Evolutionary conservation across 2,888 invertebrate species (phyloP), one percentile per base, ranked within the genome.

Genomic region (Stenichneumon culpator): DNA sequence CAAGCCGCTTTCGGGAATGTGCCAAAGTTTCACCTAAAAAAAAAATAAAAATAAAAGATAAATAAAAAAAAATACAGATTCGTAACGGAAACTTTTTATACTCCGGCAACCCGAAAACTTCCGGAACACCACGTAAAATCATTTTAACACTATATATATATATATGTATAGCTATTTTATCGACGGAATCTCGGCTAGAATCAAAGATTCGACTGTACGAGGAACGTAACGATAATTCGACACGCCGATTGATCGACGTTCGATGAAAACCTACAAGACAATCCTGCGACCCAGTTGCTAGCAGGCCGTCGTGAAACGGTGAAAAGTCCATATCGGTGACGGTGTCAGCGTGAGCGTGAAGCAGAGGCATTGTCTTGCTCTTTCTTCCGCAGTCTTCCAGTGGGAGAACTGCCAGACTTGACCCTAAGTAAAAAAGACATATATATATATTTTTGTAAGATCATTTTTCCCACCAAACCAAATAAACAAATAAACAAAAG

Each of bases 281-380:
- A 94, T 98, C 98, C 94, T 97, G 97, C 73, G 97, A 98, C 82
- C 98, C 98, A 50, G 99, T 99, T 44, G 98, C 97, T 89, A 99
- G 94, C 68, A 99, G 95, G 52, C 98, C 98, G 95, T 99, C 98
- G 93, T 99, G 98, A 94, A 99, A 99, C 7, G 99, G 99, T 44
- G 99, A 98, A 93, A 99, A 99, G 90, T 97, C 97, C 96, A 99
- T 97, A 94, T 99, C 99, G 54, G 98, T 98, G 52, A 99, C 98
- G 68, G 98, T 97, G 91, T 99, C 99, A 74, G 97, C 96, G 94
- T 98, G 97, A 19, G 97, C 97, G 94, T 98, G 97, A 73, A 98
- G 95, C 86, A 98, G 92, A 5, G 98, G 98, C 97, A 98, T 97
- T 28, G 97, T 97, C 95, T 98, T 97, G 92, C 97, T 97, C 94